phyloP scores from a whole-genome alignment of 1,140 invertebrate genomes.

The Arion vulgaris region DNA sequence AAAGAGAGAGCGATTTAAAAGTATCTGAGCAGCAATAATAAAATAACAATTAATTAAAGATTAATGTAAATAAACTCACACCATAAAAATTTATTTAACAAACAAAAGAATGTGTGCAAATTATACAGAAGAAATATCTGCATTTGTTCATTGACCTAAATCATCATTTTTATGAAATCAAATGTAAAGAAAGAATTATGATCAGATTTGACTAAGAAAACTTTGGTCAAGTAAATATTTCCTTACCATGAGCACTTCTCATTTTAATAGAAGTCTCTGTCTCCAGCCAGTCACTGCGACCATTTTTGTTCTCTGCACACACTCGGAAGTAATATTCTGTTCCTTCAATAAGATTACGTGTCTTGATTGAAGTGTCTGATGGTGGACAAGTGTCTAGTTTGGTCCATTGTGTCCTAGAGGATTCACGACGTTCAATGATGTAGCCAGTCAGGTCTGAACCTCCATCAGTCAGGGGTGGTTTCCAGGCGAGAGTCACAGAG shows the following conservation, averaged over 20 bases:
- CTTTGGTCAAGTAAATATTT: background rate
- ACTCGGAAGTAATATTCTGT: conserved; percentile 89
- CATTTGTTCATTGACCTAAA: too few species aligned
- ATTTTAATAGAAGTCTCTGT: conserved; percentile 89
- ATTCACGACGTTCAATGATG: conserved; percentile 85
- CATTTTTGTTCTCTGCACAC: conserved; percentile 97
- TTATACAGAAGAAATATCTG: too few species aligned
- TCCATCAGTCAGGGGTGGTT: conserved; percentile 90
- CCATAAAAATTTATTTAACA: too few species aligned
- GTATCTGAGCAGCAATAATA: too few species aligned
- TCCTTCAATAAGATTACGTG: conserved; percentile 53
- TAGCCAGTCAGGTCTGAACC: conserved; percentile 92
- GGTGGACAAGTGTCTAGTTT: conserved; percentile 45
- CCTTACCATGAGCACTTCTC: conserved; percentile 92
- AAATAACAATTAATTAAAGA: too few species aligned
- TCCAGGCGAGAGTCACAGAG: conserved; percentile 88
- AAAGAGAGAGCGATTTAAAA: too few species aligned
- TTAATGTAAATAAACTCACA: too few species aligned
- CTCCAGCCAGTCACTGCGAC: conserved; percentile 90
- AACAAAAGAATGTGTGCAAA: too few species aligned
- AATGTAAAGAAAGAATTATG: too few species aligned
- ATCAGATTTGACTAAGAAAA: too few species aligned
- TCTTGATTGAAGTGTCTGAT: conserved; percentile 40
- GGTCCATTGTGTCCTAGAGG: conserved; percentile 78
- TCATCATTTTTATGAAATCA: too few species aligned